Conservation (phyloP, 2,888 invertebrate genomes). For the Drosophila barbarae region DNA sequence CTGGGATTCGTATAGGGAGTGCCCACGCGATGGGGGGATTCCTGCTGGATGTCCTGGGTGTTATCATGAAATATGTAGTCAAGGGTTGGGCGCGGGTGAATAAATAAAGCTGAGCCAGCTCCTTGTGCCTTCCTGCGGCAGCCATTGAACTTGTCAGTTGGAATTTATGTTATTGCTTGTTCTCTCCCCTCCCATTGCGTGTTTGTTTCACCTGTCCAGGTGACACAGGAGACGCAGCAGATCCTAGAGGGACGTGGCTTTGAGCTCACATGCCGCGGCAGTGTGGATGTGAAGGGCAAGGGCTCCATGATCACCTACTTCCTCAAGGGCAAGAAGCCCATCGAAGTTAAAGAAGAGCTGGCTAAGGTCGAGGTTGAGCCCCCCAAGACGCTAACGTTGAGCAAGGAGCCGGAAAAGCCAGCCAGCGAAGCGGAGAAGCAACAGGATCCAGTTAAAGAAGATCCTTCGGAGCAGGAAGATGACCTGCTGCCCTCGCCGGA, state of each 20-base stretch:
- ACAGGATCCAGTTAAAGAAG: slow-evolving; percentile 37
- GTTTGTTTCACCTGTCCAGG: slow-evolving; percentile 80
- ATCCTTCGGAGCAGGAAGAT: slow-evolving; percentile 67
- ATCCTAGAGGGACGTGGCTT: slow-evolving; percentile 89
- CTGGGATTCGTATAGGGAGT: not conserved
- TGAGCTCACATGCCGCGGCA: slow-evolving; percentile 90
- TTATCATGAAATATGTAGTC: slow-evolving; percentile 66
- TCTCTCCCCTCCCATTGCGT: slow-evolving; percentile 5
- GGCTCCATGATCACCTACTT: slow-evolving; percentile 96
- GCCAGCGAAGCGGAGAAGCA: not conserved
- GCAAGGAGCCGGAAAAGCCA: slow-evolving; percentile 10
- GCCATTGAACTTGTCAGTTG: slow-evolving; percentile 63
- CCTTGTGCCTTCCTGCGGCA: slow-evolving; percentile 15
- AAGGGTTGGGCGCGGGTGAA: slow-evolving; percentile 32
- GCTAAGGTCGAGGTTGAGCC: slow-evolving; percentile 33
- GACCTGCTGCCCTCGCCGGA: slow-evolving; percentile 74
- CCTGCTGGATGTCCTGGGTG: slow-evolving; percentile 26
- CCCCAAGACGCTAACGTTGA: slow-evolving; percentile 32
- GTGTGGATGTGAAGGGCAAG: slow-evolving; percentile 95
- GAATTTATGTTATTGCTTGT: slow-evolving; percentile 60
- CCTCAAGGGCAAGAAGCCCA: slow-evolving; percentile 70
- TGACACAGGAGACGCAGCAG: slow-evolving; percentile 92
- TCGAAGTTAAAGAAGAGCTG: slow-evolving; percentile 19
- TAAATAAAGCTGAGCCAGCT: slow-evolving; percentile 29
- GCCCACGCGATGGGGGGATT: not conserved